Percentiles rank a stretch among this genome's conserved stretches.
phyloP scores from a whole-genome alignment of 2,113 vertebrate genomes.

The Mus pahari region DNA sequence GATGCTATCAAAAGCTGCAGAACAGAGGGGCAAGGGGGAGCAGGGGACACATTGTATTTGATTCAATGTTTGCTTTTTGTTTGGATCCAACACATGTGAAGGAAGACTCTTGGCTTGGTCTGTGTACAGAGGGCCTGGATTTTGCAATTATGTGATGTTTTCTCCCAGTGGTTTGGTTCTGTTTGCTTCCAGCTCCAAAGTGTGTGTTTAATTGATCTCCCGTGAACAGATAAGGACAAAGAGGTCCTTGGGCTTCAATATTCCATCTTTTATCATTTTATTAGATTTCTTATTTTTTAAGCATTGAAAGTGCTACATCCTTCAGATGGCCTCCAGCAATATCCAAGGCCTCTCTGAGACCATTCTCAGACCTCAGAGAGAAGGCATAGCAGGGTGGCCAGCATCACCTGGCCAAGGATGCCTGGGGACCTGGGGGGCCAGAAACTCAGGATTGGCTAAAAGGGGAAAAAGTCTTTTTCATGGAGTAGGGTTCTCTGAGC shows the following conservation, averaged over 20 bases:
- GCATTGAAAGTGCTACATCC: neutral
- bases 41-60: neutral
- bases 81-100: neutral
- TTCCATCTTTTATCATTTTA: neutral
- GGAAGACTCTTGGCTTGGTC: neutral
- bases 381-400: too few species aligned
- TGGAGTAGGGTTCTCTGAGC: neutral
- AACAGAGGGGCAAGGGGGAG: neutral
- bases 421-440: neutral
- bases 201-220: neutral
- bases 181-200: neutral
- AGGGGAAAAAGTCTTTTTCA: neutral
- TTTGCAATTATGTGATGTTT: neutral
- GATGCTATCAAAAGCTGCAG: constrained; percentile 2
- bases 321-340: neutral
- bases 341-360: neutral
- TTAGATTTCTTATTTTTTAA: neutral
- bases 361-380: neutral
- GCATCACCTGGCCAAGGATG: neutral
- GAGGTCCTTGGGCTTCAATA: neutral
- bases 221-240: neutral
- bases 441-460: neutral
- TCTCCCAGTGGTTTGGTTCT: neutral
- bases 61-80: constrained; percentile 2
- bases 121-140: neutral